Evolutionary conservation across 2,888 invertebrate genomes (phyloP).

Genomic region (Sarcophaga carnaria): DNA sequence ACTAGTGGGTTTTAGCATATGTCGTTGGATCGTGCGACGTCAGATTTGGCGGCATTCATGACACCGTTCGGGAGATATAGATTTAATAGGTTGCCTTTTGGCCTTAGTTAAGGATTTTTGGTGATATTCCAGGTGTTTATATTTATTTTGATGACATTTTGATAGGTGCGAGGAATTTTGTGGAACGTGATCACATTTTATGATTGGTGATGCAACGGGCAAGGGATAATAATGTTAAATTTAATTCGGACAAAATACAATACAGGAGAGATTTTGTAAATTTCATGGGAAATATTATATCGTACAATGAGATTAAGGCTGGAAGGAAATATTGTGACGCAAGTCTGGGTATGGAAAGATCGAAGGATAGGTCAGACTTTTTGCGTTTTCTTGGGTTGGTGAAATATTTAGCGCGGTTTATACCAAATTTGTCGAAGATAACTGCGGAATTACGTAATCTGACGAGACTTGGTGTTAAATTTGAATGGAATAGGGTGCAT

Average conservation of each 20-base stretch:
- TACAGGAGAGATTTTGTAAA: constrained; percentile 46
- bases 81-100: constrained; percentile 6
- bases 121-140: not conserved
- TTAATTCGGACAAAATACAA: constrained; percentile 59
- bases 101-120: not conserved
- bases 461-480: constrained; percentile 46
- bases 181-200: constrained; percentile 2
- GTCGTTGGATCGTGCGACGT: not conserved
- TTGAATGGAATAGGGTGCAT: constrained; percentile 51
- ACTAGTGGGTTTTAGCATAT: too few relatives aligned
- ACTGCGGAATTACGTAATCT: constrained; percentile 51
- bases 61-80: constrained; percentile 17
- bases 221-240: constrained; percentile 33
- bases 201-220: not conserved
- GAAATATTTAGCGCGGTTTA: constrained; percentile 29
- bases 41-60: constrained; percentile 9
- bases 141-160: constrained; percentile 16
- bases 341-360: constrained; percentile 26
- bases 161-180: not conserved
- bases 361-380: constrained; percentile 20
- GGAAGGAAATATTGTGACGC: constrained; percentile 27
- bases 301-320: constrained; percentile 34
- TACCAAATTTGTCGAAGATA: constrained; percentile 54
- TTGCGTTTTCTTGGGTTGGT: constrained; percentile 54
- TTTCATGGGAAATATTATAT: constrained; percentile 58